phyloP scores from a whole-genome alignment of 2,888 invertebrate species.

The Dryobotodes eremita region DNA sequence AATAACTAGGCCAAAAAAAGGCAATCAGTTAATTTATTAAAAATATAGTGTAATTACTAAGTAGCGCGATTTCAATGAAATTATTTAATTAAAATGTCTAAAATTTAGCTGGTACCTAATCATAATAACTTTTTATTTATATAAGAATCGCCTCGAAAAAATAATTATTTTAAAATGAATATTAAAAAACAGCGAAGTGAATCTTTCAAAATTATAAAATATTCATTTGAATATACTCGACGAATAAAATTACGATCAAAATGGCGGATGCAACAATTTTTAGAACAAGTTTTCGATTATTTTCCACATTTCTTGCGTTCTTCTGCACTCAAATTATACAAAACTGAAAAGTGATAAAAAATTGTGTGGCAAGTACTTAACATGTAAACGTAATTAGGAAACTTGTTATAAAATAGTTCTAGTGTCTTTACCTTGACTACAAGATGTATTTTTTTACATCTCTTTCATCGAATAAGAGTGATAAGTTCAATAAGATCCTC shows the following conservation, averaged over 20 bases:
- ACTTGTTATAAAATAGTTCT: not conserved
- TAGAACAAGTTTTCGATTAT: constrained; percentile 23
- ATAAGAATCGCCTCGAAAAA: not conserved
- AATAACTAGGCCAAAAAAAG: not conserved
- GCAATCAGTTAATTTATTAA: not conserved
- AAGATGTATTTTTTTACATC: not conserved
- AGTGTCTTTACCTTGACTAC: not conserved
- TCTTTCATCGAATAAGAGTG: not conserved
- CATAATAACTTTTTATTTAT: constrained; percentile 1
- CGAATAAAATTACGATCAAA: constrained; percentile 39
- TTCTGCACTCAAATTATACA: constrained; percentile 13
- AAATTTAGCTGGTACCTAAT: not conserved
- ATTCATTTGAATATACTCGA: constrained; percentile 23
- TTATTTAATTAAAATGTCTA: not conserved
- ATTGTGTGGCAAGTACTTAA: not conserved
- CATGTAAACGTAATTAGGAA: not conserved
- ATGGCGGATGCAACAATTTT: constrained; percentile 26
- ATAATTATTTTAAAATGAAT: not conserved
- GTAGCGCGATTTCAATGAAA: not conserved
- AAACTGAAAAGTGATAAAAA: constrained; percentile 10
- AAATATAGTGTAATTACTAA: not conserved
- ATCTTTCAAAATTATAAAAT: constrained; percentile 1
- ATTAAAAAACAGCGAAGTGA: not conserved
- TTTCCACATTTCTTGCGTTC: constrained; percentile 26
- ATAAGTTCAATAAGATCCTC: not conserved